These are phyloP conservation scores for Tenebrosternarchus preto DNA, from an alignment of 2,113 vertebrate genomes.

Conservation along the genomic window DNA sequence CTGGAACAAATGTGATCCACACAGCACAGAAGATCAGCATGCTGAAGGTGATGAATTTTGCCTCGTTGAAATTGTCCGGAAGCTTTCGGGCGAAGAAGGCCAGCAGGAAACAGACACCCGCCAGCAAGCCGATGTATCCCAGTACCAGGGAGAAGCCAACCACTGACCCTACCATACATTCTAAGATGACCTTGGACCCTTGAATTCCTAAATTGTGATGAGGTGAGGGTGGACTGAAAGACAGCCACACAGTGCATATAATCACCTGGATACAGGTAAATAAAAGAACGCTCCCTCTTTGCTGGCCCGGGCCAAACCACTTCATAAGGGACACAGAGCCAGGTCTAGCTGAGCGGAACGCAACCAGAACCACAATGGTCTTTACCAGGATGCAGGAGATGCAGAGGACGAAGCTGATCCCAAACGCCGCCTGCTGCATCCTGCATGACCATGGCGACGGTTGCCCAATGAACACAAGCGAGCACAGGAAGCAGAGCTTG, in stretches of 20 bases:
- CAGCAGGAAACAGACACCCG: slow-evolving; percentile 66
- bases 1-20: slow-evolving; percentile 74
- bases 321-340: slow-evolving; percentile 58
- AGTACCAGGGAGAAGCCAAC: slow-evolving; percentile 71
- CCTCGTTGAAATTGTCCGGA: slow-evolving; percentile 68
- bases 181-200: slow-evolving; percentile 66
- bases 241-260: slow-evolving; percentile 70
- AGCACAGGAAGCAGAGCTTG: slow-evolving; percentile 65
- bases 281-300: slow-evolving; percentile 58
- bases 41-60: slow-evolving; percentile 76
- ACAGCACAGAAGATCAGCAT: slow-evolving; percentile 77
- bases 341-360: slow-evolving; percentile 63
- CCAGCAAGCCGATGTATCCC: slow-evolving; percentile 76
- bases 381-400: slow-evolving; percentile 68
- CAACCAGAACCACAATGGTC: slow-evolving; percentile 66
- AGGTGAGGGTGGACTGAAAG: slow-evolving; percentile 66
- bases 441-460: slow-evolving; percentile 61
- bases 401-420: slow-evolving; percentile 64
- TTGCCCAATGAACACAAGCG: slow-evolving; percentile 61
- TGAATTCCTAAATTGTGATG: slow-evolving; percentile 59
- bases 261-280: slow-evolving; percentile 63
- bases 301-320: slow-evolving; percentile 61
- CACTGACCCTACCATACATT: slow-evolving; percentile 70
- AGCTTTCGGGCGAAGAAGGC: slow-evolving; percentile 76
- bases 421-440: slow-evolving; percentile 60